Evolutionary conservation across 1,140 invertebrate species (phyloP), one percentile per base, ranked within the genome.

Genomic region (Leptinotarsa texana): DNA sequence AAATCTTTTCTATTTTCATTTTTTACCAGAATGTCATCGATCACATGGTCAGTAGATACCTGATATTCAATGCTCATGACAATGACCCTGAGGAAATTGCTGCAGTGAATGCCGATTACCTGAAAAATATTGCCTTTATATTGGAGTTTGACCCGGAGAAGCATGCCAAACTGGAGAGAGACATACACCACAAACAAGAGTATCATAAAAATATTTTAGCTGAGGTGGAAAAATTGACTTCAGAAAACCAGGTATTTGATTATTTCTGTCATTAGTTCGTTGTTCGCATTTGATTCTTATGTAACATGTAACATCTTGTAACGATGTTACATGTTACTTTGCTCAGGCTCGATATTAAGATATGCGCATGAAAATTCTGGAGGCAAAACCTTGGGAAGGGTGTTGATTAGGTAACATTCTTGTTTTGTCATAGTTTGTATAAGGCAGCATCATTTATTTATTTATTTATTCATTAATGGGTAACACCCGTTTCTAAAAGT

Each of bases 31-130:
- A 18, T 65, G 21, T 33, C 21, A 15, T 42, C 2, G 33, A 69
- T 75, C 62, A 62, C n/a, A 21, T 70, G 15, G 4, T 70, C 24
- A 24, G 13, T 15, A 27, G 67, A 70, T 75, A 63, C 33, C 13
- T 57, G n/a, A 18, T 47, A 33, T 75, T 51, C 18, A 67, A 67
- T 47, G 51, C n/a, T 17, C 51, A 57, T 18, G n/a, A 57, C 6
- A 49, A 49, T 24, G 33, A 67, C 15, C 42, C 27, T 3, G 72
- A 67, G 27, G 27, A 74, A 13, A 49, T 48, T 47, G 51, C n/a
- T 22, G 72, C 63, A 51, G 63, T 15, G 15, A 49, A 67, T 68
- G 22, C 15, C 2, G 27, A 74, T 49, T n/a, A 49, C 18, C 21
- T 74, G 24, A 51, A 63, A 67, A 72, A 63, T 51, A 62, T 33